These are phyloP conservation scores for Chaetodon trifasciatus DNA, from an alignment of 2,797 vertebrate species.

Conservation along the genomic window DNA sequence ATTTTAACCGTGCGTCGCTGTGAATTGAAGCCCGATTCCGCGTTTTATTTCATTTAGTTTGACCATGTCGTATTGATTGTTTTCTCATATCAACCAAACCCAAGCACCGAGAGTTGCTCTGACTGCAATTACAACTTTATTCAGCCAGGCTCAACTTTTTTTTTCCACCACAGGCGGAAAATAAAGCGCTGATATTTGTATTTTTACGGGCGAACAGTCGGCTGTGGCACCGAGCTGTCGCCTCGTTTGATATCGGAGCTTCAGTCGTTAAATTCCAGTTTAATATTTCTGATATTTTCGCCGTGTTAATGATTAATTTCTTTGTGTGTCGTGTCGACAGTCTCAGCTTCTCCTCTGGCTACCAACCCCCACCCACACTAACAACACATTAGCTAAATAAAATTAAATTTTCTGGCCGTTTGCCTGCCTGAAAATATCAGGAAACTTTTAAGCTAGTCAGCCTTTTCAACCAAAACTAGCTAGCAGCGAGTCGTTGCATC, in stretches of 20 bases:
- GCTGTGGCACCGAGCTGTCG: slow-evolving; percentile 17
- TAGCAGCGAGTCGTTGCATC: slow-evolving; percentile 24
- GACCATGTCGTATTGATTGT: slow-evolving; percentile 82
- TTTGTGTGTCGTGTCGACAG: slow-evolving; percentile 88
- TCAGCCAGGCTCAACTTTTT: slow-evolving; percentile 79
- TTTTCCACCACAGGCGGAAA: slow-evolving; percentile 22
- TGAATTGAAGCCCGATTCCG: not conserved
- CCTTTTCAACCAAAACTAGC: slow-evolving; percentile 15
- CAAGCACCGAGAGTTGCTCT: slow-evolving; percentile 64
- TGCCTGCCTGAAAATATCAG: slow-evolving; percentile 62
- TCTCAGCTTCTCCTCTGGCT: slow-evolving; percentile 55
- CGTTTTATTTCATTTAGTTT: slow-evolving; percentile 54
- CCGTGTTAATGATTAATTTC: slow-evolving; percentile 89
- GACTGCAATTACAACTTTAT: slow-evolving; percentile 82
- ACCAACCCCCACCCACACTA: slow-evolving; percentile 83
- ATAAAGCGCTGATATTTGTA: slow-evolving; percentile 41
- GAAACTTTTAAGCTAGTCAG: slow-evolving; percentile 72
- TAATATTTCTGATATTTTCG: slow-evolving; percentile 81
- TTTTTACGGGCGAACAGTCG: slow-evolving; percentile 15
- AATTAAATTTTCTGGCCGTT: slow-evolving; percentile 52
- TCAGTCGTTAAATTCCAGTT: slow-evolving; percentile 54
- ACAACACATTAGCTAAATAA: slow-evolving; percentile 62
- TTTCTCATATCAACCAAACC: slow-evolving; percentile 69
- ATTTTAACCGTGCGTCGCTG: slow-evolving; percentile 30
- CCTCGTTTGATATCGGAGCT: slow-evolving; percentile 16